phyloP scores from a whole-genome alignment of 2,113 vertebrate species.

The Tragelaphus strepsiceros region DNA sequence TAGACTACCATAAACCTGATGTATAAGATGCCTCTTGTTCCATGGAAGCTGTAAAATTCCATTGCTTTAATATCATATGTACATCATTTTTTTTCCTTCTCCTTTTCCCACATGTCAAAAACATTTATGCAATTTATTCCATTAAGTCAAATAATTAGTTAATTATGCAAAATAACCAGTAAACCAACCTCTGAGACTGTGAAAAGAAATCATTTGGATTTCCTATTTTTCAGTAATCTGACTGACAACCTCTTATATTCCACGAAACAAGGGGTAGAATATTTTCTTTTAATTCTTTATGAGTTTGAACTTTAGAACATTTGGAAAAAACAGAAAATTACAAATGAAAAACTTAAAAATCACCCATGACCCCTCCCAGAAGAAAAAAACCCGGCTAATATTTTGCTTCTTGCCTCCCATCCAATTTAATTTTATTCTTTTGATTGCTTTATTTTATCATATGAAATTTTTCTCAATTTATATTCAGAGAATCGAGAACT shows the following conservation, averaged over 20 bases:
- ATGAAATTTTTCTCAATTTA: not conserved
- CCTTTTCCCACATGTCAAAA: not conserved
- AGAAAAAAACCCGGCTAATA: not conserved
- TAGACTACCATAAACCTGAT: not conserved
- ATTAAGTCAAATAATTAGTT: not conserved
- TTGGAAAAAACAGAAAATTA: conserved; percentile 2
- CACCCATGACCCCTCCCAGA: not conserved
- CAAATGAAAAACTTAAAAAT: not conserved
- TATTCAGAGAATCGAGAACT: not conserved
- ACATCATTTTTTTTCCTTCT: not conserved
- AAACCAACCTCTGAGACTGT: not conserved
- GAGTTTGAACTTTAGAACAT: not conserved
- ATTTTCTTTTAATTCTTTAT: not conserved
- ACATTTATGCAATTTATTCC: not conserved
- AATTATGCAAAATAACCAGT: not conserved
- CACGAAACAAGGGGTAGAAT: not conserved
- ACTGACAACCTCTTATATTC: not conserved
- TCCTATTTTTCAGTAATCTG: not conserved
- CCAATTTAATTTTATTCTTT: not conserved
- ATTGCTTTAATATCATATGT: not conserved
- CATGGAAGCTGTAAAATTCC: not conserved
- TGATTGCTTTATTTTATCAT: not conserved
- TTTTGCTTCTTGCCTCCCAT: not conserved
- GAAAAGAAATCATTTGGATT: not conserved
- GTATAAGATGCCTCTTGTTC: not conserved